Conservation (phyloP, 2,797 vertebrate genomes). For the Periparus ater region DNA sequence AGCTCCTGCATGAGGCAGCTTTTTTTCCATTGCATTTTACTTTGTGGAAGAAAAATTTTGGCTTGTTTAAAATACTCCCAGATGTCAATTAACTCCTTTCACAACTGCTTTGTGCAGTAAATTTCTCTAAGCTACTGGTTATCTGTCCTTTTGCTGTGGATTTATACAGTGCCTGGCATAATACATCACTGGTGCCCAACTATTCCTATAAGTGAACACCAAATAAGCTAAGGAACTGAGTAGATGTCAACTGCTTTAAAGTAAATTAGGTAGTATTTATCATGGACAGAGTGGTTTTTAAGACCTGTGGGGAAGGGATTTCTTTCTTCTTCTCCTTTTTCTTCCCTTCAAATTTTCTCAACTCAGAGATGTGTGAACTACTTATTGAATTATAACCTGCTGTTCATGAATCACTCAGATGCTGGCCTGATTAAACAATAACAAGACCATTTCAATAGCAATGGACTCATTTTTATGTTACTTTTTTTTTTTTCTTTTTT, state of each 20-base stretch:
- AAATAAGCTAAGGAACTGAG: neutral
- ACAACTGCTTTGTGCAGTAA: neutral
- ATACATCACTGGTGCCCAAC: neutral
- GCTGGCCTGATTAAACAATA: conserved; percentile 70
- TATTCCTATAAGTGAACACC: neutral
- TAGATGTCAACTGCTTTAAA: conserved; percentile 28
- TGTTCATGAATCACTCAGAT: conserved; percentile 71
- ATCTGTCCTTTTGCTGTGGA: neutral
- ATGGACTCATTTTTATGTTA: conserved; percentile 59
- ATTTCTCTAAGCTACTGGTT: conserved; percentile 5
- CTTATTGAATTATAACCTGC: conserved; percentile 67
- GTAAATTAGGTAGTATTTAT: conserved; percentile 14
- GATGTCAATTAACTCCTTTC: neutral
- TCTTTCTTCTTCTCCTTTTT: neutral
- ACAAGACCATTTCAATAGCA: conserved; percentile 71
- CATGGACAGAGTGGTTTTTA: conserved; percentile 9
- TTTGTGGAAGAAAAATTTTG: neutral
- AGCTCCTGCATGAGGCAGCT: neutral
- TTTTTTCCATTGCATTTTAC: neutral
- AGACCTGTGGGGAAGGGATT: neutral
- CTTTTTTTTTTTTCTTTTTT: conserved; percentile 13
- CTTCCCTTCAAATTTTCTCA: conserved; percentile 15
- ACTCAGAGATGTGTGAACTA: conserved; percentile 48
- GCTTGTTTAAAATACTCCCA: neutral
- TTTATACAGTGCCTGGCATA: neutral